Conservation (phyloP, 2,797 vertebrate species). For the Liasis olivaceus region DNA sequence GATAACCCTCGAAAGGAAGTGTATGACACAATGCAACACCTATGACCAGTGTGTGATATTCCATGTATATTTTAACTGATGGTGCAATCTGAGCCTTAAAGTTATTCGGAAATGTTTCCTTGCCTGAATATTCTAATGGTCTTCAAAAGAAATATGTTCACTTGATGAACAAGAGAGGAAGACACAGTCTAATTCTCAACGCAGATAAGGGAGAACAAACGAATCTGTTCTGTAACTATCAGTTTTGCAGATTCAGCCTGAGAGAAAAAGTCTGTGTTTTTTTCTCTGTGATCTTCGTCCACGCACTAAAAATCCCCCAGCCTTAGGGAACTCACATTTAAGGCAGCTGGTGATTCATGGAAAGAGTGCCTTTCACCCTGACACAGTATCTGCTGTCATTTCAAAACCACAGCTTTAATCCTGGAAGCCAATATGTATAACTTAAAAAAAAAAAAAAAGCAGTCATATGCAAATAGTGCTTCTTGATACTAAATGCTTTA, state of each 20-base stretch:
- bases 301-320: conserved; percentile 24
- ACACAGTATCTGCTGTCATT: not conserved
- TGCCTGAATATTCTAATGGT: not conserved
- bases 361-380: not conserved
- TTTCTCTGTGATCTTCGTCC: not conserved
- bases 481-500: conserved; percentile 34
- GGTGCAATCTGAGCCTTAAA: not conserved
- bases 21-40: not conserved
- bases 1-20: not conserved
- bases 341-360: not conserved
- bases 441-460: conserved; percentile 40
- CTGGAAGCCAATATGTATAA: conserved; percentile 36
- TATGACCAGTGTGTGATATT: not conserved
- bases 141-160: not conserved
- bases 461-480: not conserved
- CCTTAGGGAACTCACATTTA: conserved; percentile 21
- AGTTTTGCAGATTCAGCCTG: not conserved
- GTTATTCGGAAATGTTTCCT: not conserved
- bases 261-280: conserved; percentile 4
- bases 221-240: not conserved
- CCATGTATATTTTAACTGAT: not conserved
- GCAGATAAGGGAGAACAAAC: not conserved
- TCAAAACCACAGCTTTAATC: conserved; percentile 27
- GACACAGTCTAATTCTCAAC: not conserved
- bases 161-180: not conserved